Evolutionary conservation across 2,888 invertebrate species (phyloP).

Genomic region (Oeneis ivallda): DNA sequence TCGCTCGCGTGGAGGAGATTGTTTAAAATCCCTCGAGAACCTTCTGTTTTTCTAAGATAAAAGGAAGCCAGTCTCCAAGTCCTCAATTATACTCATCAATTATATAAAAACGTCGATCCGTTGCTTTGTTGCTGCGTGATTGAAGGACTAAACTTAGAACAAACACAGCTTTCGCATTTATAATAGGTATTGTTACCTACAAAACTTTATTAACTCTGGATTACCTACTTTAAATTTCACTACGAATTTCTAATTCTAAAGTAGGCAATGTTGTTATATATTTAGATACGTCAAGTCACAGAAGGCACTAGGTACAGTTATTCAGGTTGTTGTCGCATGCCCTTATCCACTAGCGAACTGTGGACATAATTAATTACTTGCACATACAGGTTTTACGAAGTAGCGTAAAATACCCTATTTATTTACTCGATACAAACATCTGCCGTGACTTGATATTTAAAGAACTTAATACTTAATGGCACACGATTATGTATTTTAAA

Average conservation of each 20-base stretch:
- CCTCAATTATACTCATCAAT: no score
- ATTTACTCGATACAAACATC: conserved; percentile 9
- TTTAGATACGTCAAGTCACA: background rate
- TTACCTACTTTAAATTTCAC: background rate
- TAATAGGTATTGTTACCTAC: no score
- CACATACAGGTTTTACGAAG: conserved; percentile 5
- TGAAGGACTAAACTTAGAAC: no score
- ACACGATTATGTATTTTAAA: conserved; percentile 25
- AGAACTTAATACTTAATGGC: conserved; percentile 11
- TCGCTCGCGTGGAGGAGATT: no score
- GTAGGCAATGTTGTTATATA: background rate
- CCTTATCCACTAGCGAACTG: conserved; percentile 9
- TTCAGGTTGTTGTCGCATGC: conserved; percentile 5
- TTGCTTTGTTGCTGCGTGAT: no score
- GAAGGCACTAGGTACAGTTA: conserved; percentile 1
- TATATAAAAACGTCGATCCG: no score
- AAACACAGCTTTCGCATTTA: no score
- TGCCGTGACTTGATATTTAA: background rate
- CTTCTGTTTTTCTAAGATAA: no score
- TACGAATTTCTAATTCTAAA: conserved; percentile 5
- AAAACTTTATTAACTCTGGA: no score
- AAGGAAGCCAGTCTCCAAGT: no score
- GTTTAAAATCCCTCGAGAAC: no score
- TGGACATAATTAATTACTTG: background rate
- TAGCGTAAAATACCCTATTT: conserved; percentile 1